Evolutionary conservation across 2,113 vertebrate species (phyloP), one percentile per base, ranked within the genome.

Genomic region (Fulmarus glacialis): DNA sequence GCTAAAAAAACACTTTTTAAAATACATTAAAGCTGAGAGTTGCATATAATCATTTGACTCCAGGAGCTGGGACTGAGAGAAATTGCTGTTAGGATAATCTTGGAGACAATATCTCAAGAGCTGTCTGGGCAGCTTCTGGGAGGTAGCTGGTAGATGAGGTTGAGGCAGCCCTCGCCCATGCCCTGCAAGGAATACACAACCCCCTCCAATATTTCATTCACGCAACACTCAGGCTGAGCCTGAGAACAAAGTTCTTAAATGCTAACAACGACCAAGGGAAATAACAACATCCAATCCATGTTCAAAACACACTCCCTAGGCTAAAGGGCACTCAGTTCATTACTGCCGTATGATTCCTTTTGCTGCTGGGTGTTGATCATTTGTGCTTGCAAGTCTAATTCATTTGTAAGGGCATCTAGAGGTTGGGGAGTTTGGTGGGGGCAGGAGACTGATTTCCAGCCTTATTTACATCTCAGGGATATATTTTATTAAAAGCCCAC

Each of bases 361-460:
- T 89, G 78, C 92, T 96, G 81, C 62, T 93, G 71, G 78, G 38
- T 77, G 63, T 68, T 83, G 88, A 95, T 89, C 66, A 63, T 63
- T 91, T 85, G 70, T 4, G 8, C 66, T 82, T 80, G 48, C 80
- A 73, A 86, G 73, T 70, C 77, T 77, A 38, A 91, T 66, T 90
- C 58, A 29, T 72, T 85, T 87, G 77, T 53, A 85, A 87, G 53
- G 40, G 58, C 52, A 72, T 45, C 36, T 34, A 52, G 38, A 60
- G 50, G 38, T 7, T 84, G 89, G 22, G 60, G 32, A 55, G 53
- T 22, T 27, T 18, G 19, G 19, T 12, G 40, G 7, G 15, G 2
- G 4, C 6, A 8, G 9, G 7, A 4, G 4, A 5, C 8, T 36
- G 42, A n/a, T 78, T 87, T 91, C 70, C 38, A 58, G 22, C 17